Evolutionary conservation across 2,797 vertebrate genomes (phyloP).

Genomic region (Cyclura pinguis): DNA sequence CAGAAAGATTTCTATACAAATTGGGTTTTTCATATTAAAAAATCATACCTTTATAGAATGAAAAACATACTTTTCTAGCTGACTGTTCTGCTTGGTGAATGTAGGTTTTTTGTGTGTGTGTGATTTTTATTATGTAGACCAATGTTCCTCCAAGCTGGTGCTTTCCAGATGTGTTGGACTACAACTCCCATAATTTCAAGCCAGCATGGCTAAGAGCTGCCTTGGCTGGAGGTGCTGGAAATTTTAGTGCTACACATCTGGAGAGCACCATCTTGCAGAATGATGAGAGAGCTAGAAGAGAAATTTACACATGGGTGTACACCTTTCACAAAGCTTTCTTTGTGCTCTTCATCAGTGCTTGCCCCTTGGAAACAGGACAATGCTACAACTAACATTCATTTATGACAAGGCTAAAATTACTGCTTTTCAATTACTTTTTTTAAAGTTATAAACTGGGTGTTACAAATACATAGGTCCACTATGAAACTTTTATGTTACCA

Average conservation of each 20-base stretch:
- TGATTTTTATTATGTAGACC: background rate
- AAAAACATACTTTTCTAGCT: constrained; percentile 35
- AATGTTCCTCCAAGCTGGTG: background rate
- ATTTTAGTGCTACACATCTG: background rate
- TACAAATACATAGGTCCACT: background rate
- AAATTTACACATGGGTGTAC: constrained; percentile 45
- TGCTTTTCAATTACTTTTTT: background rate
- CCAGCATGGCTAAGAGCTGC: background rate
- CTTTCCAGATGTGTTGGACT: background rate
- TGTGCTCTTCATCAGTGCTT: constrained; percentile 27
- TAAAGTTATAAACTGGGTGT: background rate
- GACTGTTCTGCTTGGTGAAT: background rate
- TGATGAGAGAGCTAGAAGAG: constrained; percentile 16
- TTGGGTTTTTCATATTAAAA: background rate
- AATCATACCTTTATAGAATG: background rate
- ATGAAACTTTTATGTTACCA: background rate
- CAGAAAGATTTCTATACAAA: background rate
- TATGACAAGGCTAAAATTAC: constrained; percentile 14
- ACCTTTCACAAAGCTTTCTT: background rate
- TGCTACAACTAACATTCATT: constrained; percentile 32
- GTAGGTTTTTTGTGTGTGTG: background rate
- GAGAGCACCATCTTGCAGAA: background rate
- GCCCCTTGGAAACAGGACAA: constrained; percentile 30
- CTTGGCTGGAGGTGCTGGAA: background rate
- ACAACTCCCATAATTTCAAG: background rate